Evolutionary conservation across 2,113 vertebrate genomes (phyloP).

Genomic region (Polyodon spathula): DNA sequence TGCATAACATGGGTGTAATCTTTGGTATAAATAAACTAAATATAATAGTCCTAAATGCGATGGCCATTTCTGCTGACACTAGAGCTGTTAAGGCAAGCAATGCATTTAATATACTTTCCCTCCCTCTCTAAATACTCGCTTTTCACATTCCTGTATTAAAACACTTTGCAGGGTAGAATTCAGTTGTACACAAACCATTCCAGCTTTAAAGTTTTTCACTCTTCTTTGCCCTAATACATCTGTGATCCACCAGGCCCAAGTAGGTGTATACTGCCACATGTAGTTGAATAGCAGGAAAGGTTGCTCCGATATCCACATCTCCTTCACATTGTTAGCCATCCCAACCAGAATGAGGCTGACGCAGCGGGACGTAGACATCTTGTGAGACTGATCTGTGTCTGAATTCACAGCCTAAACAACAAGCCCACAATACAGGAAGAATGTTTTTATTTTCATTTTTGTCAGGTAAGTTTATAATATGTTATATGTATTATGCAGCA

Average conservation of each 20-base stretch:
- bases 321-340: conserved; percentile 69
- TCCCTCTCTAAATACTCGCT: not conserved
- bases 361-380: conserved; percentile 80
- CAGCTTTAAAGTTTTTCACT: conserved; percentile 79
- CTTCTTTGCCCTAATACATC: conserved; percentile 60
- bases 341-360: conserved; percentile 73
- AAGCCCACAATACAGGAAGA: too few species aligned
- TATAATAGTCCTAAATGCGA: too few species aligned
- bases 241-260: conserved; percentile 66
- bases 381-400: conserved; percentile 59
- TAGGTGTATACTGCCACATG: conserved; percentile 80
- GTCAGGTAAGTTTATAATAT: too few species aligned
- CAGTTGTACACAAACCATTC: conserved; percentile 58
- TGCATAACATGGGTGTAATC: too few species aligned
- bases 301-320: conserved; percentile 81
- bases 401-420: conserved; percentile 30
- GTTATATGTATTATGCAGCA: too few species aligned
- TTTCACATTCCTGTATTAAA: not conserved
- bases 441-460: too few species aligned
- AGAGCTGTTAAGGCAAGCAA: too few species aligned
- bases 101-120: too few species aligned
- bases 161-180: not conserved
- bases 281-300: conserved; percentile 71
- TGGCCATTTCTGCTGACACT: too few species aligned
- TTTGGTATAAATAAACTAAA: too few species aligned